A percentile compares a stretch with the other conserved stretches of the same genome.
Conservation (phyloP, 2,797 vertebrate genomes). For the Echeneis naucrates region DNA sequence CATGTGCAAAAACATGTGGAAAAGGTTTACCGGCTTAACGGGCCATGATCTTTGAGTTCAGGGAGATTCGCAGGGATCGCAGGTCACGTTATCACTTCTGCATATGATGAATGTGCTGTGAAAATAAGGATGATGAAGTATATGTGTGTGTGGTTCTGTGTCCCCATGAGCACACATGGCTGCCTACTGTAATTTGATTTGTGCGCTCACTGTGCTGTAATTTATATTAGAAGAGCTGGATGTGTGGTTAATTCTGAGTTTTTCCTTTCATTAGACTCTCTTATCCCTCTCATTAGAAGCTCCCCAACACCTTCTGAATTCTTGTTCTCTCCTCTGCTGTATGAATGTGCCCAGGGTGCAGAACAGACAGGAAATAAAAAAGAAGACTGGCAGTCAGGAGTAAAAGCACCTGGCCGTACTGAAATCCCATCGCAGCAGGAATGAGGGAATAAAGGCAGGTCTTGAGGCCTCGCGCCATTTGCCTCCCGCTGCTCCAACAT, state of each 20-base stretch:
- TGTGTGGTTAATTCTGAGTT: slow-evolving; percentile 8
- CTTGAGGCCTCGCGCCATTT: slow-evolving; percentile 63
- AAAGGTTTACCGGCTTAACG: slow-evolving; percentile 76
- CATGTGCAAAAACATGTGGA: slow-evolving; percentile 81
- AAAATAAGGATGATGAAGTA: slow-evolving; percentile 64
- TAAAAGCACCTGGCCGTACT: slow-evolving; percentile 73
- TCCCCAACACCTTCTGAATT: neutral
- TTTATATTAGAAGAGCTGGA: neutral
- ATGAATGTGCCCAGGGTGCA: slow-evolving; percentile 44
- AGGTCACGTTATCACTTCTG: slow-evolving; percentile 78
- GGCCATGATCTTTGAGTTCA: slow-evolving; percentile 73
- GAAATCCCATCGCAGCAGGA: slow-evolving; percentile 75
- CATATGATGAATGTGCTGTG: slow-evolving; percentile 78
- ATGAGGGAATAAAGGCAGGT: slow-evolving; percentile 73
- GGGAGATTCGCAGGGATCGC: slow-evolving; percentile 65
- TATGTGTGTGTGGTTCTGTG: slow-evolving; percentile 28
- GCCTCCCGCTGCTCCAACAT: slow-evolving; percentile 59
- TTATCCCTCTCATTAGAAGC: slow-evolving; percentile 20
- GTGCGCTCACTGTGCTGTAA: slow-evolving; percentile 2
- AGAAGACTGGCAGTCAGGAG: slow-evolving; percentile 22
- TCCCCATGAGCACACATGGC: slow-evolving; percentile 12
- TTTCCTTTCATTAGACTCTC: slow-evolving; percentile 25
- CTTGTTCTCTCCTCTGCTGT: slow-evolving; percentile 11
- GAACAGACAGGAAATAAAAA: slow-evolving; percentile 40
- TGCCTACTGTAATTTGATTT: slow-evolving; percentile 26